Conservation (phyloP, 2,797 vertebrate species). For the Darevskia nairensis region DNA sequence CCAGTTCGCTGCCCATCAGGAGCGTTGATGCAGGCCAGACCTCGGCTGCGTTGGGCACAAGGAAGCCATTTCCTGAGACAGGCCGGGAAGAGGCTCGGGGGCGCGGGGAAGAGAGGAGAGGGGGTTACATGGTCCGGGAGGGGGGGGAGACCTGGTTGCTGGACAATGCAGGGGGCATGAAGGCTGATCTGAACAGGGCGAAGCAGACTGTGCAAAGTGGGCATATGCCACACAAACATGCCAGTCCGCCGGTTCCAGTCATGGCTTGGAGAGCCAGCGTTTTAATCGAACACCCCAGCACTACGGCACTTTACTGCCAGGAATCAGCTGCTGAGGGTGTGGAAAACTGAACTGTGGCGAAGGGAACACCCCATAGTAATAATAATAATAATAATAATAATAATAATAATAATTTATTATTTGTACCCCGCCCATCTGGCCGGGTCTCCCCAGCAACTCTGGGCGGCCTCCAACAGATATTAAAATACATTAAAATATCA, state of each 20-base stretch:
- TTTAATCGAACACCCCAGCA: too few relatives aligned
- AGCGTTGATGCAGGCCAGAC: conserved; percentile 65
- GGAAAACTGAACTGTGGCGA: neutral
- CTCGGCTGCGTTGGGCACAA: conserved; percentile 16
- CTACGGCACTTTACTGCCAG: neutral
- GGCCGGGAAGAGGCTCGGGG: neutral
- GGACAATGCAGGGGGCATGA: neutral
- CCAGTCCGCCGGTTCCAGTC: neutral
- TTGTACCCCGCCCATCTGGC: too few relatives aligned
- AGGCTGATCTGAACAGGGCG: neutral
- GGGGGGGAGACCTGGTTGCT: neutral
- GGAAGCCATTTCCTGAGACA: conserved; percentile 28
- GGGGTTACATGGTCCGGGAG: accelerated
- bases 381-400: too few relatives aligned
- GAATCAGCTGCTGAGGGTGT: neutral
- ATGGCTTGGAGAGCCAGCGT: neutral
- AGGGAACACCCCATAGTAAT: neutral
- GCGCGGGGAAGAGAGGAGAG: neutral
- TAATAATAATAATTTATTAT: too few relatives aligned
- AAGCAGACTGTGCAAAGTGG: neutral
- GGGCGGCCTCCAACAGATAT: too few relatives aligned
- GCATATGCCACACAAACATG: neutral
- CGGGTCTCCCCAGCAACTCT: too few relatives aligned
- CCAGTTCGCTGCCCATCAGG: conserved; percentile 36
- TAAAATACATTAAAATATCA: too few relatives aligned